These are phyloP conservation scores for Thamnophis sirtalis DNA, from an alignment of 2,113 vertebrate species.

Conservation along the genomic window DNA sequence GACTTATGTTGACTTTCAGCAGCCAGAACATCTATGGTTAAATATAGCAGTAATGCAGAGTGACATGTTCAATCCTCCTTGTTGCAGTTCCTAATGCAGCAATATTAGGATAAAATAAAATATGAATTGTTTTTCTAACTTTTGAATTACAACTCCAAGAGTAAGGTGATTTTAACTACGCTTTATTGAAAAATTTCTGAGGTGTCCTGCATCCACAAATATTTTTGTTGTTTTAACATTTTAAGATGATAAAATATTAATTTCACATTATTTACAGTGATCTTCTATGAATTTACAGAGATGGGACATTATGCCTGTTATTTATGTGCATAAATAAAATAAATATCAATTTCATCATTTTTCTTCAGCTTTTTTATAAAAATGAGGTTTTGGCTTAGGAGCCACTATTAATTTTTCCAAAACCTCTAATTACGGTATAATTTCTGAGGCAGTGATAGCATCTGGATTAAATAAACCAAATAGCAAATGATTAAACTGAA, in stretches of 20 bases:
- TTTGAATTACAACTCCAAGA: neutral
- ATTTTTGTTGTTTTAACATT: neutral
- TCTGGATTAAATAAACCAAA: neutral
- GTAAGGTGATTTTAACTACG: neutral
- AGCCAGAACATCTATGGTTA: neutral
- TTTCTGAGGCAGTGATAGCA: neutral
- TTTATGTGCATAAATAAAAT: neutral
- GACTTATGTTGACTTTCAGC: neutral
- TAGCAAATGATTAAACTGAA: neutral
- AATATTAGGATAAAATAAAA: neutral
- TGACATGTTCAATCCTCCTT: neutral
- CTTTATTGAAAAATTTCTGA: neutral
- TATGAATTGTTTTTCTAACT: neutral
- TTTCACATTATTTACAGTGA: neutral
- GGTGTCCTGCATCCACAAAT: neutral
- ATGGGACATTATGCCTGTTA: neutral
- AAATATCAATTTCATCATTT: neutral
- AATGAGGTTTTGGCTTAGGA: neutral
- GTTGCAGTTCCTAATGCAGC: neutral
- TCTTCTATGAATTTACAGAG: neutral
- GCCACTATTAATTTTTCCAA: neutral
- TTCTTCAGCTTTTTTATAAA: neutral
- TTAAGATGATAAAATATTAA: neutral
- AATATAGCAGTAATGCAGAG: neutral
- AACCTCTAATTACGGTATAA: neutral